Conservation (phyloP, 2,113 vertebrate species). For the Accipiter cooperii region DNA sequence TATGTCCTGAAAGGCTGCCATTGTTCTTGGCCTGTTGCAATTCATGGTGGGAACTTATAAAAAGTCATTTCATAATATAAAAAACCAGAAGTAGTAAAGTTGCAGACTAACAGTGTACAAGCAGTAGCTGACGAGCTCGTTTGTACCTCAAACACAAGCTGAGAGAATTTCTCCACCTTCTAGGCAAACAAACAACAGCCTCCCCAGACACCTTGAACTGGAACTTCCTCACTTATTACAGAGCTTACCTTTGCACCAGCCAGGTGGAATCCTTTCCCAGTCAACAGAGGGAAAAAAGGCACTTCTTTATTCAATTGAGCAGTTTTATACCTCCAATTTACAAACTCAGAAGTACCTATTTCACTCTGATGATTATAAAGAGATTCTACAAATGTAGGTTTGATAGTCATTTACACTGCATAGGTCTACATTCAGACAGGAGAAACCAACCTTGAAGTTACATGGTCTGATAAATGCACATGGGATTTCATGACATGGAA, state of each 20-base stretch:
- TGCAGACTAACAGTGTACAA: background rate
- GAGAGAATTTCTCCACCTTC: background rate
- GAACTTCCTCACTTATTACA: background rate
- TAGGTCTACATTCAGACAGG: background rate
- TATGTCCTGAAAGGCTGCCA: background rate
- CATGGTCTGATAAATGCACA: rapidly evolving
- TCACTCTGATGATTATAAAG: background rate
- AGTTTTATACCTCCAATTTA: background rate
- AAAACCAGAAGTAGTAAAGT: background rate
- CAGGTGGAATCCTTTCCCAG: background rate
- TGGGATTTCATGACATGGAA: background rate
- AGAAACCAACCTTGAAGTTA: background rate
- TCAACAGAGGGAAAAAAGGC: background rate
- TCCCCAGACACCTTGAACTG: background rate
- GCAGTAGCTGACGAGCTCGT: background rate
- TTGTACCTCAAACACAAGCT: background rate
- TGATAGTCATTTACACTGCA: background rate
- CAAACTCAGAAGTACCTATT: background rate
- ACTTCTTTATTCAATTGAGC: background rate
- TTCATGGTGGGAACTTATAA: background rate
- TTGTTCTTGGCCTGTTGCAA: background rate
- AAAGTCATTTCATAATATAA: background rate
- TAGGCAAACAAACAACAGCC: background rate
- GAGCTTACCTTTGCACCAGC: background rate
- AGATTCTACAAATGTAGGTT: background rate